These are phyloP conservation scores for Amblyornis subalaris DNA, from an alignment of 2,113 vertebrate species.

Conservation along the genomic window DNA sequence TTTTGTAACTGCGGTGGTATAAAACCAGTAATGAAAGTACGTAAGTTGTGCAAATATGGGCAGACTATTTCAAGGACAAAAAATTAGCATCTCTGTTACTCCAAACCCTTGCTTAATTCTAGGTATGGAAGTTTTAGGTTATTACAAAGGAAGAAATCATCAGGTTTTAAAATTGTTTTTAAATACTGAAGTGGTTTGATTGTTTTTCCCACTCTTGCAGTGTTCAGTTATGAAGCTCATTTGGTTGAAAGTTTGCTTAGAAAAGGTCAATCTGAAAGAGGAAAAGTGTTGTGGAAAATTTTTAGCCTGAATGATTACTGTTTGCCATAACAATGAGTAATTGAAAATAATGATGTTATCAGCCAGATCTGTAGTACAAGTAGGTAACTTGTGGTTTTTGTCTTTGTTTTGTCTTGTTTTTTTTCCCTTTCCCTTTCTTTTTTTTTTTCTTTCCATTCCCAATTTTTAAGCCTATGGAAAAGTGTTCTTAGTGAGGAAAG, in stretches of 20 bases:
- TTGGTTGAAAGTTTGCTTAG: neutral
- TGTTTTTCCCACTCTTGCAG: neutral
- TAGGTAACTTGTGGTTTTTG: neutral
- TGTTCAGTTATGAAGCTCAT: neutral
- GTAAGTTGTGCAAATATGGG: neutral
- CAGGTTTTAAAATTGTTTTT: neutral
- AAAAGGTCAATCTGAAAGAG: neutral
- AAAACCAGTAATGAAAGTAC: neutral
- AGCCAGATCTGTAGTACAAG: neutral
- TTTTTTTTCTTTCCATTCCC: neutral
- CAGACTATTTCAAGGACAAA: neutral
- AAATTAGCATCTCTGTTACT: neutral
- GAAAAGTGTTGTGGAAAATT: neutral
- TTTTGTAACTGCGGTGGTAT: neutral
- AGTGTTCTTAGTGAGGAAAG: conserved; percentile 94
- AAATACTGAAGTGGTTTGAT: neutral
- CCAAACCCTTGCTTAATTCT: neutral
- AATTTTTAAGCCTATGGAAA: conserved; percentile 87
- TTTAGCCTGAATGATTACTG: neutral
- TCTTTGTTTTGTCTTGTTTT: neutral
- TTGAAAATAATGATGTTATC: neutral
- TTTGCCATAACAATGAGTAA: neutral
- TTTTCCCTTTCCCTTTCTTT: neutral
- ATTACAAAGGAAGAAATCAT: neutral
- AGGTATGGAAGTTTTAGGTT: neutral